Percentiles rank a stretch among this genome's conserved stretches.
These are phyloP conservation scores for Agrenia bidenticulata DNA, from an alignment of 2,888 invertebrate species.

Conservation along the genomic window DNA sequence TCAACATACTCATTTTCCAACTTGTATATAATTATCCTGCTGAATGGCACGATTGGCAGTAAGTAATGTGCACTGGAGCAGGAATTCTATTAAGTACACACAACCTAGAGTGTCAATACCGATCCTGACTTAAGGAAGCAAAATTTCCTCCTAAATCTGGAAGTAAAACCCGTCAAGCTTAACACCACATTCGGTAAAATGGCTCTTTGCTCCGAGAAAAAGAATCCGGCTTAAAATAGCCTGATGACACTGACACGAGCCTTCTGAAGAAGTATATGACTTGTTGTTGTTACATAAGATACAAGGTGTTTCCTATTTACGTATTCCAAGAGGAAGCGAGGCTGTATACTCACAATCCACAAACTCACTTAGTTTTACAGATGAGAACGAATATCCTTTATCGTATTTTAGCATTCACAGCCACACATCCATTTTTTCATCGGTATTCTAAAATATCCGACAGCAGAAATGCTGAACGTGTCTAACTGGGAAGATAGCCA, in stretches of 20 bases:
- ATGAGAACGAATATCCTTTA: background rate
- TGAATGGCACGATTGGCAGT: conserved; percentile 12
- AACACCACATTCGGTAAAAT: conserved; percentile 5
- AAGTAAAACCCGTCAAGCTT: background rate
- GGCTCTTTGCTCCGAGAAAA: conserved; percentile 2
- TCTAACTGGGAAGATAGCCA: conserved; percentile 1
- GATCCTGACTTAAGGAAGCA: background rate
- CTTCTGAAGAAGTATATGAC: no score
- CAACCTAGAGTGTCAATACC: background rate
- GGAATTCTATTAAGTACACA: conserved; percentile 17
- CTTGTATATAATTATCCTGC: conserved; percentile 17
- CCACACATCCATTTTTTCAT: conserved; percentile 8
- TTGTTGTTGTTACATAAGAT: no score
- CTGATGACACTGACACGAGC: background rate
- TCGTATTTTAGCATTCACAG: background rate
- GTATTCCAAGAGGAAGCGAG: background rate
- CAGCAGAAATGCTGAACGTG: conserved; percentile 4
- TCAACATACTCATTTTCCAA: conserved; percentile 11
- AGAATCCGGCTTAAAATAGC: conserved; percentile 8
- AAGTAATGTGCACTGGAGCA: conserved; percentile 5
- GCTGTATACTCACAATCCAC: background rate
- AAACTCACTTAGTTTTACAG: background rate
- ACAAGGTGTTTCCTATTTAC: background rate
- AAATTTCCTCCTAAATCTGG: background rate
- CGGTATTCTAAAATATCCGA: conserved; percentile 1